phyloP scores from a whole-genome alignment of 2,797 vertebrate genomes.

The Oreonectes daqikongensis region DNA sequence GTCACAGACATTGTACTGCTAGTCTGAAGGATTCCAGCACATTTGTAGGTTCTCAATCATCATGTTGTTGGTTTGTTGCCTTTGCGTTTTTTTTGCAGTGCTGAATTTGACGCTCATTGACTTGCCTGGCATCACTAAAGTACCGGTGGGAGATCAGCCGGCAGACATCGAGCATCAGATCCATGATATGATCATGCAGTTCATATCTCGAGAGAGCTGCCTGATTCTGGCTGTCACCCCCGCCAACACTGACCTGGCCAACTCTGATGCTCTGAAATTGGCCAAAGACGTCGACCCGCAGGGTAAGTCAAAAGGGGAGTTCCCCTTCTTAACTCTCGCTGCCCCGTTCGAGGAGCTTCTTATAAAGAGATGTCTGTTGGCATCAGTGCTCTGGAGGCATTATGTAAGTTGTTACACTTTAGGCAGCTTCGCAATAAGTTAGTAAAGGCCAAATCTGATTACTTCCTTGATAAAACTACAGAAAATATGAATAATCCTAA shows the following conservation, averaged over 20 bases:
- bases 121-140: conserved; percentile 96
- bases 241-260: conserved; percentile 94
- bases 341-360: too few relatives aligned
- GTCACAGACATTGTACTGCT: too few relatives aligned
- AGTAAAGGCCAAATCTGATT: too few relatives aligned
- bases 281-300: conserved; percentile 94
- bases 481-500: too few relatives aligned
- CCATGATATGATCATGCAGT: conserved; percentile 95
- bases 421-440: too few relatives aligned
- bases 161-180: conserved; percentile 95
- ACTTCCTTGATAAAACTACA: too few relatives aligned
- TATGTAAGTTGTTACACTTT: too few relatives aligned
- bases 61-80: background rate
- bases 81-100: conserved; percentile 70
- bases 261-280: conserved; percentile 94
- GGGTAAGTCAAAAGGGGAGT: too few relatives aligned
- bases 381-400: background rate
- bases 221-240: conserved; percentile 94
- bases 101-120: conserved; percentile 96
- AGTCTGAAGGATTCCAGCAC: too few relatives aligned
- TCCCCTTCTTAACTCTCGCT: too few relatives aligned
- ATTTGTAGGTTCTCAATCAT: too few relatives aligned
- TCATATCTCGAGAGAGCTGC: conserved; percentile 92
- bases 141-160: conserved; percentile 95
- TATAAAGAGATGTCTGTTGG: background rate